phyloP scores from a whole-genome alignment of 2,888 invertebrate genomes.

The Anthophora plumipes region DNA sequence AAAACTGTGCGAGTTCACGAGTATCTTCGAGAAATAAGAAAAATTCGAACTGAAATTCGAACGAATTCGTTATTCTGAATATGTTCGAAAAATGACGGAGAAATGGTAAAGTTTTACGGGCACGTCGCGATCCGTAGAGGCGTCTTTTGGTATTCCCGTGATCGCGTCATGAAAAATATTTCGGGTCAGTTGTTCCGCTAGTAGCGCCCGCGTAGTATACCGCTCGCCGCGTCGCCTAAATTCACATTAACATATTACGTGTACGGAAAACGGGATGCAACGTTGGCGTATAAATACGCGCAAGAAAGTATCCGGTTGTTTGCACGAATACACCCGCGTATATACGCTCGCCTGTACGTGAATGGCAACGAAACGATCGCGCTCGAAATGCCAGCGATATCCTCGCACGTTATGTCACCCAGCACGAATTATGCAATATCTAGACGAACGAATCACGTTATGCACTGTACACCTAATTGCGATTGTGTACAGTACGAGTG shows the following conservation, averaged over 20 bases:
- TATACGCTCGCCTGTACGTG: conserved; percentile 26
- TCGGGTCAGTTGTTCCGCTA: conserved; percentile 45
- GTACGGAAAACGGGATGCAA: conserved; percentile 40
- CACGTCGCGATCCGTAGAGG: background rate
- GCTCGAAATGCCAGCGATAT: conserved; percentile 19
- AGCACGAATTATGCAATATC: conserved; percentile 21
- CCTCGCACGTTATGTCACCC: conserved; percentile 5
- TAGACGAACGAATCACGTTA: background rate
- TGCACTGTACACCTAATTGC: background rate
- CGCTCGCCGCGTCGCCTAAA: conserved; percentile 32
- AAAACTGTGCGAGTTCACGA: no score
- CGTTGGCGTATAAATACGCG: conserved; percentile 21
- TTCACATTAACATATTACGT: conserved; percentile 62
- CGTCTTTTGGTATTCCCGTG: conserved; percentile 38
- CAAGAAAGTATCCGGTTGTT: conserved; percentile 40
- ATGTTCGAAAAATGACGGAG: background rate
- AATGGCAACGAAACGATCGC: conserved; percentile 38
- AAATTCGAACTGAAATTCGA: no score
- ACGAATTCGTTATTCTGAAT: background rate
- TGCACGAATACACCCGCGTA: conserved; percentile 22
- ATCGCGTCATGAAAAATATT: conserved; percentile 37
- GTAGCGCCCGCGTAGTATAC: no score
- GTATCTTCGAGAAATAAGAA: no score
- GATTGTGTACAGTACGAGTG: no score
- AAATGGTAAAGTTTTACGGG: background rate